Base-by-base conservation (phyloP, 1,140 invertebrate genomes). In the Leptopilina boulardi region DNA sequence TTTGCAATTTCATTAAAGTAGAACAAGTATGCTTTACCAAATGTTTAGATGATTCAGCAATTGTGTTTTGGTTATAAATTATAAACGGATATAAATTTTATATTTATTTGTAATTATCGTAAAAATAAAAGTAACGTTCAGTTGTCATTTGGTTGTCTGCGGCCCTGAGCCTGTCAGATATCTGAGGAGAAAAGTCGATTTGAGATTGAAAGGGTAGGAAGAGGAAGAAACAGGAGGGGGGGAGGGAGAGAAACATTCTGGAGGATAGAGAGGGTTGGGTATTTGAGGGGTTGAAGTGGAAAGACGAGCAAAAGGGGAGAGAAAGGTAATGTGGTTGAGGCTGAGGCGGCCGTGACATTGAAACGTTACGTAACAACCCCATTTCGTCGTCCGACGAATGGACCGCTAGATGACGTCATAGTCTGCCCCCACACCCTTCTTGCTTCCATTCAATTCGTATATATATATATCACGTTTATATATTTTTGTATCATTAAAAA, bases 331-430 rank as follows among this genome's bases (percentile, higher is more conserved):
- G 59, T 66, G 47, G 47, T 51, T 47, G 56, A 59, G 54, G 30
- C 72, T 72, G 78, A 75, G 78, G 81, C 79, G 81, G 78, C 83
- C 83, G 73, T 84, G 83, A 84, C 83, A 84, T 84, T 84, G 83
- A 84, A 84, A 84, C 72, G 81, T 81, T 78, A 77, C 77, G 76
- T 81, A 72, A 66, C 75, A 56, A n/a, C 77, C 59, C 56, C 56
- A 59, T 59, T 30, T 26, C 21, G 70, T 21, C 38, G 47, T 19
- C 70, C 79, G 77, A 73, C 77, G 82, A 80, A 78, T 72, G 80
- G 80, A 76, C 80, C 54, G 80, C 75, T 74, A 74, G 74, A 70
- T 79, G 77, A 78, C 75, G 78, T 83, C 82, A 77, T 42, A 73
- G 71, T 73, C 76, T 66, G 59, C 59, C 23, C 59, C 59, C 23